These are phyloP conservation scores for Bucorvus abyssinicus DNA, from an alignment of 2,797 vertebrate species.

Conservation along the genomic window DNA sequence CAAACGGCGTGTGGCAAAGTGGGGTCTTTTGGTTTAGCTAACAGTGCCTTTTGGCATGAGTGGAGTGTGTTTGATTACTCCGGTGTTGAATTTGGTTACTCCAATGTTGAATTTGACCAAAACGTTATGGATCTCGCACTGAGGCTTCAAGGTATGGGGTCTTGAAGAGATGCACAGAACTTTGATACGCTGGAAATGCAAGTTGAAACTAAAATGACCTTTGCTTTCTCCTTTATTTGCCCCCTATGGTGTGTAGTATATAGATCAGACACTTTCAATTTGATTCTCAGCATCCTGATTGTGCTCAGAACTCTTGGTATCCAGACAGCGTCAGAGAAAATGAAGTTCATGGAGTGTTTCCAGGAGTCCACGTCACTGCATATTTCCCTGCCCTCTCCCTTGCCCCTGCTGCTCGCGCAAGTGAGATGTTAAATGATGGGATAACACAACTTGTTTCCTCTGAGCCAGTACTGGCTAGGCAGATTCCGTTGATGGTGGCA, in stretches of 20 bases:
- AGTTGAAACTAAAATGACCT: background rate
- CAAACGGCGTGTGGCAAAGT: background rate
- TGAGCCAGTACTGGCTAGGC: background rate
- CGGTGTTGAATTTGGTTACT: background rate
- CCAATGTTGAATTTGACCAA: background rate
- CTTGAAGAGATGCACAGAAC: background rate
- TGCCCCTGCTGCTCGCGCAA: rapidly evolving
- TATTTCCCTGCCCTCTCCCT: background rate
- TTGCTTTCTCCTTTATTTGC: slow-evolving; percentile 5
- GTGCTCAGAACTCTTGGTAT: background rate
- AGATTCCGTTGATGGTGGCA: background rate
- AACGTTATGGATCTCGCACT: background rate
- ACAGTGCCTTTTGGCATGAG: background rate
- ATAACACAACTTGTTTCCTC: background rate
- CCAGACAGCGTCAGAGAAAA: background rate
- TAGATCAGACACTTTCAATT: background rate
- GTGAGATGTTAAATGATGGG: background rate
- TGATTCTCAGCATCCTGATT: background rate
- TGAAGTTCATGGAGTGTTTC: background rate
- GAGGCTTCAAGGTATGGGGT: background rate
- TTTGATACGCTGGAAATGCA: background rate
- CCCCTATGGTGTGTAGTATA: background rate
- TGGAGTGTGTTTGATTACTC: background rate
- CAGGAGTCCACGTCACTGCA: background rate
- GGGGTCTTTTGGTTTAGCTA: background rate